These are phyloP conservation scores for Sialis lutaria DNA, from an alignment of 2,888 invertebrate species.

Conservation along the genomic window DNA sequence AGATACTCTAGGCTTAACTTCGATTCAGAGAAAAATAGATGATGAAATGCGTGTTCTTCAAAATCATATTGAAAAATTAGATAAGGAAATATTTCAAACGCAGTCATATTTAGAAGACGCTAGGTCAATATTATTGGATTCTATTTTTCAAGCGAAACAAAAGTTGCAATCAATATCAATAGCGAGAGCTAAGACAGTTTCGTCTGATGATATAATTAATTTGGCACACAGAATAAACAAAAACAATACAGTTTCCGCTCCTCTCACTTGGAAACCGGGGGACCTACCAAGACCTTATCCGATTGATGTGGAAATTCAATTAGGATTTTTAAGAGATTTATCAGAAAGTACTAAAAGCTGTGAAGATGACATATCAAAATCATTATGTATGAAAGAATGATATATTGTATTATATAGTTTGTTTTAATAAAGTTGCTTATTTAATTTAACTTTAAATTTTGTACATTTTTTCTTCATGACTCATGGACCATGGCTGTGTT, in stretches of 20 bases:
- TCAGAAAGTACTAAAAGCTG: constrained; percentile 73
- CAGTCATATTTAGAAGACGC: constrained; percentile 91
- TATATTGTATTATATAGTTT: too few relatives aligned
- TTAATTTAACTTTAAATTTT: too few relatives aligned
- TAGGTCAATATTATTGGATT: constrained; percentile 84
- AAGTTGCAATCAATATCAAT: constrained; percentile 79
- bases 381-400: too few relatives aligned
- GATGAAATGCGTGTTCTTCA: constrained; percentile 77
- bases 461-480: too few relatives aligned
- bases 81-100: constrained; percentile 78
- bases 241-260: constrained; percentile 96
- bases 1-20: constrained; percentile 62
- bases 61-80: constrained; percentile 79
- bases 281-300: constrained; percentile 78
- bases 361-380: too few relatives aligned
- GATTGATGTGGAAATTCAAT: constrained; percentile 88
- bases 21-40: constrained; percentile 83
- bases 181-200: constrained; percentile 75
- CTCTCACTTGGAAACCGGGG: constrained; percentile 92
- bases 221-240: constrained; percentile 94
- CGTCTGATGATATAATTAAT: constrained; percentile 89
- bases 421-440: too few relatives aligned
- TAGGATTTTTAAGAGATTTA: constrained; percentile 70
- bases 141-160: constrained; percentile 89
- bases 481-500: too few relatives aligned